Conservation (phyloP, 1,140 invertebrate species). For the Sipha flava region DNA sequence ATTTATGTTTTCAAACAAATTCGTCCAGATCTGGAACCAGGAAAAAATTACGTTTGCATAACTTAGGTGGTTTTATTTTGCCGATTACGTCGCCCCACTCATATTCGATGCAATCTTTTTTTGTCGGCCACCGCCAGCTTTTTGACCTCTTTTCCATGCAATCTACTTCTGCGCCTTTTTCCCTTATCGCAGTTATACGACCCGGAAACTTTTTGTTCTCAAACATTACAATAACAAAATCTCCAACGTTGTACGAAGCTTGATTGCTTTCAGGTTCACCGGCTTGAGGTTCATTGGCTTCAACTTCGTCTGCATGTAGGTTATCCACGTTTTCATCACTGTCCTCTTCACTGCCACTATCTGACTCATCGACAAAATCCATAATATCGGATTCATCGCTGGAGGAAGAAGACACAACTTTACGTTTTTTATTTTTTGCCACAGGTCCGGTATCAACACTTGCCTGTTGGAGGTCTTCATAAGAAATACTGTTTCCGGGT, state of each 20-base stretch:
- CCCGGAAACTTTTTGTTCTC: background rate
- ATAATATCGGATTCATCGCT: background rate
- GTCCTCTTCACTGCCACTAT: background rate
- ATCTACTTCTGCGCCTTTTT: background rate
- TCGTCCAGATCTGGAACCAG: background rate
- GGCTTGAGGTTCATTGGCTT: background rate
- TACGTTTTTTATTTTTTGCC: background rate
- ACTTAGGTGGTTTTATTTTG: background rate
- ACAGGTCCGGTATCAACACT: background rate
- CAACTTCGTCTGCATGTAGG: too few species aligned
- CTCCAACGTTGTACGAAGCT: background rate
- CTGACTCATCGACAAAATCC: background rate
- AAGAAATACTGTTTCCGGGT: background rate
- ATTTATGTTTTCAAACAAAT: background rate
- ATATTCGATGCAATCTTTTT: background rate
- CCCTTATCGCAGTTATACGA: background rate
- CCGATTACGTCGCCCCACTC: background rate
- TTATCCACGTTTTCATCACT: too few species aligned
- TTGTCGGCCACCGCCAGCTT: background rate
- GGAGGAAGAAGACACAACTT: background rate
- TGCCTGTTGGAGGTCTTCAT: background rate
- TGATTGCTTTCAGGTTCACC: background rate
- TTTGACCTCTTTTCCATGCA: background rate
- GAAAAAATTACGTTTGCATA: background rate
- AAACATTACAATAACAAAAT: background rate